phyloP scores from a whole-genome alignment of 2,797 vertebrate genomes.

The Rhabdomys pumilio region DNA sequence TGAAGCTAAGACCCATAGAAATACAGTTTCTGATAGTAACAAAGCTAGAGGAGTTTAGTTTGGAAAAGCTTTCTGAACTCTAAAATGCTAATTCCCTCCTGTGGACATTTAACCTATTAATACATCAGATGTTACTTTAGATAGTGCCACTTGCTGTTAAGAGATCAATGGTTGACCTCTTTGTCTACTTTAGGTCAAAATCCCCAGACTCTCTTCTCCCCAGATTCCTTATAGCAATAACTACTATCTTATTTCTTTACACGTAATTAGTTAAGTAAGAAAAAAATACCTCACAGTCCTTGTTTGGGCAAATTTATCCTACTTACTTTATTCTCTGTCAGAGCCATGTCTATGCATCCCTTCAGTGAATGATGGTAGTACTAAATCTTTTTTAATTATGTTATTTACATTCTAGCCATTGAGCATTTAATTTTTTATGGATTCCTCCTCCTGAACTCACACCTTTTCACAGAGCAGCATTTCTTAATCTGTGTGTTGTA shows the following conservation, averaged over 20 bases:
- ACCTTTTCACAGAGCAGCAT: not conserved
- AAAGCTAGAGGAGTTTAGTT: constrained; percentile 37
- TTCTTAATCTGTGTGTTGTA: not conserved
- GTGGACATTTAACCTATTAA: not conserved
- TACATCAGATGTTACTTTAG: not conserved
- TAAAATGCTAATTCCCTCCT: constrained; percentile 35
- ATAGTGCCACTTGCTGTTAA: not conserved
- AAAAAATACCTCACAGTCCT: not conserved
- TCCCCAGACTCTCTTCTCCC: not conserved
- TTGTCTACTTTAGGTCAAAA: constrained; percentile 37
- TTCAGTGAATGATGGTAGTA: not conserved
- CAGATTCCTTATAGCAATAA: not conserved
- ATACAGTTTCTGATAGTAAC: not conserved
- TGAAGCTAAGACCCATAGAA: not conserved
- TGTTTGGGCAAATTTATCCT: not conserved
- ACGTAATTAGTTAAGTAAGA: not conserved
- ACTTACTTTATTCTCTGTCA: not conserved
- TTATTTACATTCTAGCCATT: not conserved
- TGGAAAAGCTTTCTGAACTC: constrained; percentile 21
- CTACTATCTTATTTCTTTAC: not conserved
- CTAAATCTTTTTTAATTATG: not conserved
- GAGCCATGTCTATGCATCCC: not conserved
- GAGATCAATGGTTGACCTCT: not conserved
- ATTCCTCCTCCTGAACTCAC: not conserved
- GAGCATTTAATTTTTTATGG: not conserved